phyloP scores from a whole-genome alignment of 1,140 invertebrate genomes.

The Heliothis subflexa region DNA sequence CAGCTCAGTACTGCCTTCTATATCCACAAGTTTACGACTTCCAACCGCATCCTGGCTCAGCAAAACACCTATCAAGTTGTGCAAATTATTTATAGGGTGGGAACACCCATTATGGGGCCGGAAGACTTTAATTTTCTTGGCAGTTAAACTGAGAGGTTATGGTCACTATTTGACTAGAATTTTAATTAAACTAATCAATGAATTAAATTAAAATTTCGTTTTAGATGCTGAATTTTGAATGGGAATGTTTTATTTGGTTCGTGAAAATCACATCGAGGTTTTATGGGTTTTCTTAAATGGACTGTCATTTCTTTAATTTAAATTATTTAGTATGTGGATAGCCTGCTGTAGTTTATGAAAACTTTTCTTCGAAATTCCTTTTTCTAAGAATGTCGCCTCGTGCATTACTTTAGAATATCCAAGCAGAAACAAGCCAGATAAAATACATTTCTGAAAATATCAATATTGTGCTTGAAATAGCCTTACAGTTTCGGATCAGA shows the following conservation, averaged over 20 bases:
- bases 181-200: constrained; percentile 30
- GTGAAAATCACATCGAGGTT: background rate
- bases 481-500: constrained; percentile 1
- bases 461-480: background rate
- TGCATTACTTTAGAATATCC: background rate
- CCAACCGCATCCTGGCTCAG: constrained; percentile 7
- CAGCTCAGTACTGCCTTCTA: background rate
- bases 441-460: background rate
- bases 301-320: no score
- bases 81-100: constrained; percentile 40
- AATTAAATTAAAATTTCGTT: constrained; percentile 25
- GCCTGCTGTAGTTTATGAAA: background rate
- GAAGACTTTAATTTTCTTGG: constrained; percentile 23
- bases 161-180: constrained; percentile 31
- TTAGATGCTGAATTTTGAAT: constrained; percentile 5
- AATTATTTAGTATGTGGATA: no score
- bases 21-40: constrained; percentile 10
- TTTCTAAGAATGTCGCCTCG: background rate
- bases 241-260: background rate
- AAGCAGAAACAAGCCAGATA: background rate
- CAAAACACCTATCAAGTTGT: constrained; percentile 7
- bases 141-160: constrained; percentile 35
- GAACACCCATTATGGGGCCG: constrained; percentile 32
- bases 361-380: background rate
- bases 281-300: background rate